Percentiles rank a stretch among this genome's conserved stretches.
These are phyloP conservation scores for Pollenia labialis DNA, from an alignment of 2,888 invertebrate genomes.

Conservation along the genomic window DNA sequence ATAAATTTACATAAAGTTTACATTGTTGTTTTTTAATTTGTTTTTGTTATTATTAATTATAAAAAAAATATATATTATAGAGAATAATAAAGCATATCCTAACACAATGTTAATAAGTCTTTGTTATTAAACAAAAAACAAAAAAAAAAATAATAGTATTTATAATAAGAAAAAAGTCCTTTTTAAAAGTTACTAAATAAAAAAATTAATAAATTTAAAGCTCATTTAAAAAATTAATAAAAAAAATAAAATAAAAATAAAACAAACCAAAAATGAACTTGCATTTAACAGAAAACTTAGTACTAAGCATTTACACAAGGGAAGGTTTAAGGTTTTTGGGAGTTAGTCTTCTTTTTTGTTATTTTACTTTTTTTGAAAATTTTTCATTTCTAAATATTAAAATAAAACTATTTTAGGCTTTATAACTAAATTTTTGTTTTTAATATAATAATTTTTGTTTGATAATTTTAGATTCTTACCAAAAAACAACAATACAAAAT, in stretches of 20 bases:
- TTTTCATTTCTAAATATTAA: slow-evolving; percentile 48
- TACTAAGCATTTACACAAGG: slow-evolving; percentile 62
- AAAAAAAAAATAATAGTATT: slow-evolving; percentile 30
- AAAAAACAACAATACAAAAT: slow-evolving; percentile 41
- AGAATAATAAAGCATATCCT: slow-evolving; percentile 66
- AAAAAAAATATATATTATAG: slow-evolving; percentile 72
- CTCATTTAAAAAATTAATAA: slow-evolving; percentile 15
- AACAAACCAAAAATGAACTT: slow-evolving; percentile 4
- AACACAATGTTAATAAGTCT: slow-evolving; percentile 65
- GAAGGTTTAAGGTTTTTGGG: slow-evolving; percentile 15
- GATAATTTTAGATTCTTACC: slow-evolving; percentile 50
- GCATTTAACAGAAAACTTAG: slow-evolving; percentile 57
- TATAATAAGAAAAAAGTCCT: slow-evolving; percentile 24
- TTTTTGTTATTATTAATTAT: slow-evolving; percentile 64
- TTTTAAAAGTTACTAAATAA: slow-evolving; percentile 51
- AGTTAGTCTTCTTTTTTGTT: slow-evolving; percentile 45
- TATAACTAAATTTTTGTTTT: slow-evolving; percentile 45
- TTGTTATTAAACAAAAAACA: slow-evolving; percentile 56
- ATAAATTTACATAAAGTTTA: slow-evolving; percentile 73
- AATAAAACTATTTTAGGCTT: slow-evolving; percentile 65
- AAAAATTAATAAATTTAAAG: slow-evolving; percentile 52
- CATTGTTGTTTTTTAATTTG: slow-evolving; percentile 46
- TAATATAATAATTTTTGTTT: slow-evolving; percentile 26
- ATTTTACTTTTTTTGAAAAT: slow-evolving; percentile 36
- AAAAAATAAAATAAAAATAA: neutral